A percentile compares a stretch with the other conserved stretches of the same genome.
phyloP scores from a whole-genome alignment of 2,797 vertebrate genomes.

The Premnoplex brunnescens region DNA sequence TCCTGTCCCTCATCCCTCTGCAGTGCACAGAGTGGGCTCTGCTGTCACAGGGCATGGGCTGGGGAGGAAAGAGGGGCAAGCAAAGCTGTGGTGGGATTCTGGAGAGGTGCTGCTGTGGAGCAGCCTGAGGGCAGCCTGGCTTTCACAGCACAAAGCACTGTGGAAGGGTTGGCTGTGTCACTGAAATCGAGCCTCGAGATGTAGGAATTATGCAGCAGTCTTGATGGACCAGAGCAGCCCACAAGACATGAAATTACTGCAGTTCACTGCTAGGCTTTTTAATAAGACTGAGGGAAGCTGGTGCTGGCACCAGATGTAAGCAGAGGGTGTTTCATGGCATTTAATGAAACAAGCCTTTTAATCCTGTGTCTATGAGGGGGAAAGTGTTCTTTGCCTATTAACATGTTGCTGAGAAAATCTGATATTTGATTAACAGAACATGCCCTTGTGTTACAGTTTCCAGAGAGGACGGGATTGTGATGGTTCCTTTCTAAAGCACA shows the following conservation, averaged over 20 bases:
- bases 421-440: not conserved
- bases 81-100: not conserved
- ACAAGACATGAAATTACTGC: not conserved
- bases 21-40: not conserved
- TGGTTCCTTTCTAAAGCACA: not conserved
- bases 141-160: not conserved
- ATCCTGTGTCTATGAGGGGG: not conserved
- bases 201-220: not conserved
- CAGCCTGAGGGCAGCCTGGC: not conserved
- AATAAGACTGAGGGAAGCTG: not conserved
- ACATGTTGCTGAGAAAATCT: not conserved
- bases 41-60: not conserved
- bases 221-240: not conserved
- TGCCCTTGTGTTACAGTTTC: not conserved
- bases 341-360: not conserved
- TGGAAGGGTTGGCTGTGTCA: not conserved
- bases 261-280: not conserved
- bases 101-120: not conserved
- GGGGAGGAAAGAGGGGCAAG: not conserved
- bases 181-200: not conserved
- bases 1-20: accelerated
- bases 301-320: not conserved
- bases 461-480: not conserved
- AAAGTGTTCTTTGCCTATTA: not conserved
- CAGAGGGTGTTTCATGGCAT: not conserved